Percentiles rank a stretch among this genome's conserved stretches.
These are phyloP conservation scores for Trididemnum miniatum DNA, from an alignment of 23 tunicate species.

Conservation along the genomic window DNA sequence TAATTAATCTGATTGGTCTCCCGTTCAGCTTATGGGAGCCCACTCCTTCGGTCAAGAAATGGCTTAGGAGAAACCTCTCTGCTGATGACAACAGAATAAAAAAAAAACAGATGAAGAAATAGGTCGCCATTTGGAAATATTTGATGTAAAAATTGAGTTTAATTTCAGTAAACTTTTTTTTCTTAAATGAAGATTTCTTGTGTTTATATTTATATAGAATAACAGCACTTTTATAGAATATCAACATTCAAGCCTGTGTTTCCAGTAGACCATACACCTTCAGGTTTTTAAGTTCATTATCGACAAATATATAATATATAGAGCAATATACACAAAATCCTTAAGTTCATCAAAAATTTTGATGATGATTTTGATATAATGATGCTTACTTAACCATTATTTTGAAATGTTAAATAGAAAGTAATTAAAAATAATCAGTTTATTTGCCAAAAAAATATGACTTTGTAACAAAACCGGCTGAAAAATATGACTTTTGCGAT, in stretches of 20 bases:
- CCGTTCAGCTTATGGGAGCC: slow-evolving; percentile 18
- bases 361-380: too few species aligned
- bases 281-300: slow-evolving; percentile 13
- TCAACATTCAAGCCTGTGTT: slow-evolving; percentile 12
- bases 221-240: slow-evolving; percentile 16
- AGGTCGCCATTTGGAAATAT: slow-evolving; percentile 29
- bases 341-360: too few species aligned
- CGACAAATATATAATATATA: neutral
- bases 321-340: neutral
- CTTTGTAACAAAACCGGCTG: too few species aligned
- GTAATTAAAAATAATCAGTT: too few species aligned
- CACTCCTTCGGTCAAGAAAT: slow-evolving; percentile 13
- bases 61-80: slow-evolving; percentile 26
- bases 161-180: slow-evolving; percentile 13
- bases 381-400: too few species aligned
- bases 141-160: slow-evolving; percentile 27
- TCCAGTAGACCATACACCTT: slow-evolving; percentile 11
- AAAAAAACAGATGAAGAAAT: neutral
- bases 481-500: too few species aligned
- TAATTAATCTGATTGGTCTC: slow-evolving; percentile 29
- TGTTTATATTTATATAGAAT: slow-evolving; percentile 21
- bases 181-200: slow-evolving; percentile 5
- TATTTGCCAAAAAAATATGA: too few species aligned
- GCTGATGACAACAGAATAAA: slow-evolving; percentile 21
- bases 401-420: too few species aligned